Conservation (phyloP, 2,888 invertebrate species). For the Iphiclides podalirius region DNA sequence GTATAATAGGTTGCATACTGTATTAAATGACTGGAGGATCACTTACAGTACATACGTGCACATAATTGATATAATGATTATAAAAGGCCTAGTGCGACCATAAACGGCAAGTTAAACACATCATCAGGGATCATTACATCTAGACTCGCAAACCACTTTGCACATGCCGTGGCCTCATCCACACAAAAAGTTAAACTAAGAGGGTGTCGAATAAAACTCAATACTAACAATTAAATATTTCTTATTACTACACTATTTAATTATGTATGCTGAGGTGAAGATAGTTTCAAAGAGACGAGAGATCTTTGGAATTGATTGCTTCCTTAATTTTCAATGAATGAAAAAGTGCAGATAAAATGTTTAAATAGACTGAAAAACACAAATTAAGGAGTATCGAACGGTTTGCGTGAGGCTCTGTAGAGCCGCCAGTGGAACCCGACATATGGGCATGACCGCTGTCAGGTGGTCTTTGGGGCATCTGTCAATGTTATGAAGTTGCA, state of each 20-base stretch:
- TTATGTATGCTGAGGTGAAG: too few species aligned
- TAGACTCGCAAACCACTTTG: constrained; percentile 39
- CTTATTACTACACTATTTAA: too few species aligned
- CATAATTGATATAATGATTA: too few species aligned
- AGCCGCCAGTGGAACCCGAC: constrained; percentile 44
- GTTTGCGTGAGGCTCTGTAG: constrained; percentile 51
- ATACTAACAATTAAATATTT: too few species aligned
- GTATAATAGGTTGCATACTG: too few species aligned
- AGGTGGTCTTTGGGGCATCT: constrained; percentile 66
- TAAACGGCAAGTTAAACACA: background rate
- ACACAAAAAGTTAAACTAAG: constrained; percentile 51
- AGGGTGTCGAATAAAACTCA: constrained; percentile 53
- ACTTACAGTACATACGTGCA: too few species aligned
- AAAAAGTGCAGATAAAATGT: background rate
- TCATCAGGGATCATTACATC: background rate
- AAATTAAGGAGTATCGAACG: constrained; percentile 28
- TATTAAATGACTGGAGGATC: too few species aligned
- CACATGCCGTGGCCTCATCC: constrained; percentile 52
- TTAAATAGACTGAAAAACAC: constrained; percentile 15
- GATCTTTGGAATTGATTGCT: constrained; percentile 5
- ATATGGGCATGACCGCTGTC: constrained; percentile 73
- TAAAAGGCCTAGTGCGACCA: too few species aligned
- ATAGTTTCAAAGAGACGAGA: too few species aligned
- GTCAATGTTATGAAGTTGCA: constrained; percentile 49
- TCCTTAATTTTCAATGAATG: too few species aligned